Base-by-base conservation (phyloP, 2,797 vertebrate genomes). In the Danionella dracula region DNA sequence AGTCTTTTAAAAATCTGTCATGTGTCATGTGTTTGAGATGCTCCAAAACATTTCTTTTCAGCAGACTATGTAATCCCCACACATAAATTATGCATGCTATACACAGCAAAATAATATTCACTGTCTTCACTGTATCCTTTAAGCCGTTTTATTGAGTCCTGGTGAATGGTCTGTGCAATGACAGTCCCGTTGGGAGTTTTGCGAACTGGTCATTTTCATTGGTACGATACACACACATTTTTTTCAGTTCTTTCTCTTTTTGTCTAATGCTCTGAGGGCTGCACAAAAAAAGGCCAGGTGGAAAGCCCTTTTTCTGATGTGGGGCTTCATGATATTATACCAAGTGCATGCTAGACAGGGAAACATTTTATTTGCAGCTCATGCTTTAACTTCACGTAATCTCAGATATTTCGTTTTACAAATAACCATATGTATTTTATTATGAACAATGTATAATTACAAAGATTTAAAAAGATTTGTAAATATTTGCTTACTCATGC, bases 1-100 rank as follows among this genome's bases (percentile, higher is more conserved):
- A 27, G 6, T 45, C 16, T 12, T 2, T 20, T 45, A 8, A 12
- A 46, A 46, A 13, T 19, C 1, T 53, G 17, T 34, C 32, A 21
- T 12, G 2, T n/a, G 16, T 4, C 8, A 31, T 53, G 11, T 37
- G 8, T 48, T 4, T 13, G n/a, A 11, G 2, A 35, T 3, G 32
- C 23, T 6, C 23, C 23, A n/a, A 23, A 54, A 4, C 10, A 15
- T 32, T 51, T 2, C 34, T 31, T 53, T 53, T 44, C 29, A 8
- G 4, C 17, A 27, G 27, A 16, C 20, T 51, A 35, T n/a, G 17
- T n/a, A 44, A 17, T 15, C 6, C 11, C 17, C 11, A 41, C 0
- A 16, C 10, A 60, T 61, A 54, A 42, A 61, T 66, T 35, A 61
- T 66, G 27, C 27, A 71, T 61, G 35, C 29, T 42, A 7, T 16